phyloP scores from a whole-genome alignment of 2,113 vertebrate genomes.

The Gobiocypris rarus region DNA sequence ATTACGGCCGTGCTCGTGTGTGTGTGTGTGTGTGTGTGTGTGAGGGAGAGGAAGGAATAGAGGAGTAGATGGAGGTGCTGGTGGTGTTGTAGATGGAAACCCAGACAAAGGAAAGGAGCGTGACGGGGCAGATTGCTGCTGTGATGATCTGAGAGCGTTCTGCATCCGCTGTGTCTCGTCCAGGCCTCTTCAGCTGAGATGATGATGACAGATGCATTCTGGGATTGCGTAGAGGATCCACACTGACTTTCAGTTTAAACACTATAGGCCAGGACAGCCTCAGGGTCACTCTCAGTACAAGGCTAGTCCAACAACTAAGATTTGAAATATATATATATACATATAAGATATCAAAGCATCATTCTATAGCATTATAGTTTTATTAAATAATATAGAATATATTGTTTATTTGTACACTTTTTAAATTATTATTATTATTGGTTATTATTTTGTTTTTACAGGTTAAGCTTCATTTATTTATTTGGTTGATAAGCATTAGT shows the following conservation, averaged over 20 bases:
- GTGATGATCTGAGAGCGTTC: background rate
- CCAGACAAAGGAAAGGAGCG: background rate
- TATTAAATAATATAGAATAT: too few species aligned
- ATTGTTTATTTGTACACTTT: too few species aligned
- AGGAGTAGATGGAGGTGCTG: slow-evolving; percentile 34
- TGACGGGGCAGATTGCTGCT: background rate
- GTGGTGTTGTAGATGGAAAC: background rate
- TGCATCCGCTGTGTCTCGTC: too few species aligned
- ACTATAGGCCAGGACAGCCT: background rate
- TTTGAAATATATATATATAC: too few species aligned
- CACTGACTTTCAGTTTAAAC: too few species aligned
- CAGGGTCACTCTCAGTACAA: background rate
- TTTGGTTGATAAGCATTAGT: too few species aligned
- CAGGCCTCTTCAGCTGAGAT: slow-evolving; percentile 1
- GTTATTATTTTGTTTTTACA: background rate
- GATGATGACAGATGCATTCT: slow-evolving; percentile 33
- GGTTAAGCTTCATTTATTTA: background rate
- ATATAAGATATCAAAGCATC: too few species aligned
- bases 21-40: slow-evolving; percentile 40
- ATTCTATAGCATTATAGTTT: too few species aligned
- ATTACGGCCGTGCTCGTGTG: slow-evolving; percentile 60
- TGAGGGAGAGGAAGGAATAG: slow-evolving; percentile 9
- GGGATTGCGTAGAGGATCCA: background rate
- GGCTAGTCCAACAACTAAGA: too few species aligned
- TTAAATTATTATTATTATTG: too few species aligned